phyloP scores from a whole-genome alignment of 1,140 invertebrate species.

The Mactra quadrangularis region DNA sequence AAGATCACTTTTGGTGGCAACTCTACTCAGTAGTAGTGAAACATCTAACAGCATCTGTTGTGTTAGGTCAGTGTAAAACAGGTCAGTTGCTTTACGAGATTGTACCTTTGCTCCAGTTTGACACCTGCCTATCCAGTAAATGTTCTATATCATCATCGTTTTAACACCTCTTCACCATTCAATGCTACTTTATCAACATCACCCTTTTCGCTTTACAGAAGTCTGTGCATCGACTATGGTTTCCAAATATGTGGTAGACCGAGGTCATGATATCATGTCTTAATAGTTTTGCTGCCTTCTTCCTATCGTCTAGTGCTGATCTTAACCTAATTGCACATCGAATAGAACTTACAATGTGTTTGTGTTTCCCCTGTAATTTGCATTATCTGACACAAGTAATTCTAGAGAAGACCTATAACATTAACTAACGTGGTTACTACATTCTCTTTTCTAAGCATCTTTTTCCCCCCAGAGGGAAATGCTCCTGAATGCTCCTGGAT shows the following conservation, averaged over 20 bases:
- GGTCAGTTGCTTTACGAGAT: background rate
- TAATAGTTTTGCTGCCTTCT: conserved; percentile 12
- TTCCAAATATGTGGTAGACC: background rate
- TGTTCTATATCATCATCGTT: background rate
- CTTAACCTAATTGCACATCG: conserved; percentile 53
- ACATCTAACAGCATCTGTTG: background rate
- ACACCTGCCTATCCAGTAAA: background rate
- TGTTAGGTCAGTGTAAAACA: background rate
- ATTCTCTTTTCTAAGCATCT: conserved; percentile 74
- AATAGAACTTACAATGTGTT: conserved; percentile 32
- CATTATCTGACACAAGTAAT: conserved; percentile 36
- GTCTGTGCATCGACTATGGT: background rate
- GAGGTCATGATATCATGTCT: conserved; percentile 24
- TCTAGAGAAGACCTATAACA: conserved; percentile 76
- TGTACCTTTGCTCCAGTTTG: background rate
- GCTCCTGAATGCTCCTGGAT: conserved; percentile 65
- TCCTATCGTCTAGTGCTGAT: conserved; percentile 6
- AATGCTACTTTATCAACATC: background rate
- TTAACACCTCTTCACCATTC: background rate
- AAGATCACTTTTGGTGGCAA: conserved; percentile 73
- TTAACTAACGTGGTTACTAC: conserved; percentile 78
- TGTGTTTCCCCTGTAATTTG: conserved; percentile 18
- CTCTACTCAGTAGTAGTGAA: conserved; percentile 43
- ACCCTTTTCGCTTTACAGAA: background rate
- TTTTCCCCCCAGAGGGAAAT: too few species aligned